These are phyloP conservation scores for Lates japonicus DNA, from an alignment of 2,797 vertebrate species.

Conservation along the genomic window DNA sequence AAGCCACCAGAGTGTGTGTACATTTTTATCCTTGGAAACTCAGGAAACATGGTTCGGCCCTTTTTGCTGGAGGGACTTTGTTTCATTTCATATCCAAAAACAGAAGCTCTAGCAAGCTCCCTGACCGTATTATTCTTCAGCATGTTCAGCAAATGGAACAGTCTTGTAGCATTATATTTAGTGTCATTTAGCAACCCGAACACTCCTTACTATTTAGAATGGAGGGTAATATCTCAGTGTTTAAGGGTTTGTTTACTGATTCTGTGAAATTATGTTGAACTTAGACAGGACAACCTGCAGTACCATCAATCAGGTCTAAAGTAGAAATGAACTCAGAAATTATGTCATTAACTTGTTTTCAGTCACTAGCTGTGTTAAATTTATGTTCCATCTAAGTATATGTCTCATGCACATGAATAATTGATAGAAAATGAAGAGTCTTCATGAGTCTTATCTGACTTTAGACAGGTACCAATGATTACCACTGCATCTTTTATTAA, in stretches of 20 bases:
- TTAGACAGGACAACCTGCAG: neutral
- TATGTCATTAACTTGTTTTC: neutral
- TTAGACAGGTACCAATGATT: neutral
- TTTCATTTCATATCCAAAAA: neutral
- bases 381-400: neutral
- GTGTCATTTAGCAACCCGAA: neutral
- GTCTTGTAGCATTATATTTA: neutral
- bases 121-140: neutral
- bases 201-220: neutral
- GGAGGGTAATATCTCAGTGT: neutral
- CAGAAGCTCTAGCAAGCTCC: neutral
- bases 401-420: neutral
- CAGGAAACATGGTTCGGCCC: neutral
- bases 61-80: neutral
- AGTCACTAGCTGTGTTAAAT: neutral
- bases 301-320: neutral
- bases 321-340: neutral
- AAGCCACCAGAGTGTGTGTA: neutral
- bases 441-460: neutral
- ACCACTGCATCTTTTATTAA: neutral
- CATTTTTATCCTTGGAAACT: neutral
- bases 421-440: neutral
- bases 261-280: neutral
- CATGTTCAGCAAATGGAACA: neutral
- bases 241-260: neutral